These are phyloP conservation scores for Amphiprion percula DNA, from an alignment of 2,113 vertebrate genomes.

Conservation along the genomic window DNA sequence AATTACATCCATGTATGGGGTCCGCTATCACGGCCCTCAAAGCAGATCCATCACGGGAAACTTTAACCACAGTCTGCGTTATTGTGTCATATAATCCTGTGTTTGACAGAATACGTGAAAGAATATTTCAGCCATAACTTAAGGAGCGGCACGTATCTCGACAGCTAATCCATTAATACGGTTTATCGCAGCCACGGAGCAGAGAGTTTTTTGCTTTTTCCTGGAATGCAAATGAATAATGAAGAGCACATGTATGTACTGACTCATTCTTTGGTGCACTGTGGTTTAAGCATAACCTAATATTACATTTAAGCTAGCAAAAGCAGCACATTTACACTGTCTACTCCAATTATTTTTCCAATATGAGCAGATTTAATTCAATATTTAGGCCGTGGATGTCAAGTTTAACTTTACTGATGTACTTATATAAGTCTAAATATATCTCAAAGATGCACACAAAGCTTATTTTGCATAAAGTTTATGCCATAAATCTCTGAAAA, in stretches of 20 bases:
- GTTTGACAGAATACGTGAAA: conserved; percentile 64
- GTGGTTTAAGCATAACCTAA: no score
- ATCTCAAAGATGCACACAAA: no score
- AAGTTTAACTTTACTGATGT: no score
- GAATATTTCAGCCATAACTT: conserved; percentile 73
- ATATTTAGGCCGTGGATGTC: no score
- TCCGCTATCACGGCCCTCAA: conserved; percentile 65
- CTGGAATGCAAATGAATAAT: conserved; percentile 60
- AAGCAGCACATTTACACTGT: no score
- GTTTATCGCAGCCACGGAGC: conserved; percentile 58
- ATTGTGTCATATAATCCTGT: conserved; percentile 75
- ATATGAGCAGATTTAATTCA: no score
- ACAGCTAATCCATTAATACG: conserved; percentile 68
- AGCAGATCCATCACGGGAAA: conserved; percentile 69
- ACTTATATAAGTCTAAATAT: no score
- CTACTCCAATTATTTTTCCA: no score
- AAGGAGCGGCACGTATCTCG: conserved; percentile 62
- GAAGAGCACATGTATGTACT: conserved; percentile 38
- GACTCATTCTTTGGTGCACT: background rate
- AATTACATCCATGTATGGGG: conserved; percentile 78
- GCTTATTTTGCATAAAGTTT: no score
- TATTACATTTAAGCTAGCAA: no score
- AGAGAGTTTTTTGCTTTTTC: conserved; percentile 49
- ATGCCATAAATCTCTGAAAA: no score
- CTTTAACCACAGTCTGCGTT: conserved; percentile 61